Evolutionary conservation across 2,888 invertebrate species (phyloP), one percentile per base, ranked within the genome.

Genomic region (Rhimphoctona megacephalus): DNA sequence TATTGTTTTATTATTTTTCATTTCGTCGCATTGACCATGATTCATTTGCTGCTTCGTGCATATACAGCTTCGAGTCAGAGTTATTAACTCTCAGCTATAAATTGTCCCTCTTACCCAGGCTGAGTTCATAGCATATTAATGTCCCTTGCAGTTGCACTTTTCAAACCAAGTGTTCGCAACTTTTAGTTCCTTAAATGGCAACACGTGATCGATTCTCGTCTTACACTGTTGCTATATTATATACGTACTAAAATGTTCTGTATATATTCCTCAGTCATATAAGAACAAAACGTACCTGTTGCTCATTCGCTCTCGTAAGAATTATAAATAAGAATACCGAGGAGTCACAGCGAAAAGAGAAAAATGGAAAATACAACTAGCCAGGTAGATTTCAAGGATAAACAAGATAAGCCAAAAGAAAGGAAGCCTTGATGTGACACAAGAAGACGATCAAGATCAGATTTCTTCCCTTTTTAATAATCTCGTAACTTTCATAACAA

Each of bases 351-450:
- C 64, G 76, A 36, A 61, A 52, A 19, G 52, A 83, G n/a, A 39
- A 46, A 7, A 61, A 54, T 17, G 46, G 39, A 67, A 76, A 73
- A 77, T 83, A 72, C 77, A 83, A 76, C 49, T 49, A 61, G 66
- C 80, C 86, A 83, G 83, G 77, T 86, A 80, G 64, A 67, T 86
- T 73, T 86, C 83, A 86, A 86, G 80, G 86, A 86, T 86, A 82
- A 85, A 74, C n/a, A 52, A 76, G 80, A 25, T 39, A 33, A 25
- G 22, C 54, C 39, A 30, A 14, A 72, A 49, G 36, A 73, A 83
- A 66, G 54, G 57, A 83, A 77, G 69, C 74, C 73, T 67, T 46
- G 61, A 74, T 9, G 17, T 25, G 17, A 33, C 19, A 49, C 22
- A n/a, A 39, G 39, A 74, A 25, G 66, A 83, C 57, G 39, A 83